Evolutionary conservation across 2,888 invertebrate species (phyloP).

Genomic region (Tetragonisca angustula): DNA sequence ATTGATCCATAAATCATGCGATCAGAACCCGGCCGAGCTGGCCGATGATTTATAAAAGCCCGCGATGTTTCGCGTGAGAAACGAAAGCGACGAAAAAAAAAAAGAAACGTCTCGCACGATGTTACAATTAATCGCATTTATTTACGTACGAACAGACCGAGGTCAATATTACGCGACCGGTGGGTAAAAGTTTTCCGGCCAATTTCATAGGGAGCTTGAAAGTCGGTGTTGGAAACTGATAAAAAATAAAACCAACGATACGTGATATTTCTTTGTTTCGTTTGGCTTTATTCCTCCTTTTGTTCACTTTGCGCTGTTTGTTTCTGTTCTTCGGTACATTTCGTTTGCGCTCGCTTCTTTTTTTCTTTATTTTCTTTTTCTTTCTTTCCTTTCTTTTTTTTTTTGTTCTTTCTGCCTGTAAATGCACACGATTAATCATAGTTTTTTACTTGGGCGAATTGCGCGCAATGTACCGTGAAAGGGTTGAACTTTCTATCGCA

Average conservation of each 20-base stretch:
- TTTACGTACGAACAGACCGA: slow-evolving; percentile 37
- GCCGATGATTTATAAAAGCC: slow-evolving; percentile 42
- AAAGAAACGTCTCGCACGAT: slow-evolving; percentile 1
- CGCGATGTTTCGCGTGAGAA: slow-evolving; percentile 31
- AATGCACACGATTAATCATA: slow-evolving; percentile 21
- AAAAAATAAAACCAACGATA: slow-evolving; percentile 5
- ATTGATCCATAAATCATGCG: slow-evolving; percentile 56
- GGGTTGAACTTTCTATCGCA: slow-evolving; percentile 18
- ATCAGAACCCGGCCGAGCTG: slow-evolving; percentile 13
- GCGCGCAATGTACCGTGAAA: not conserved
- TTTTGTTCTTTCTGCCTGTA: not conserved
- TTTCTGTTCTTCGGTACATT: not conserved
- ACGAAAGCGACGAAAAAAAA: slow-evolving; percentile 29
- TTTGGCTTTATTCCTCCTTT: not conserved
- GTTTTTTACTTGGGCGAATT: slow-evolving; percentile 14
- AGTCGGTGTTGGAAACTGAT: slow-evolving; percentile 10
- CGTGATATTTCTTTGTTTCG: not conserved
- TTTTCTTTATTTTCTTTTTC: not conserved
- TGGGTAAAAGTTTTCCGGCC: slow-evolving; percentile 29
- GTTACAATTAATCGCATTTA: slow-evolving; percentile 55
- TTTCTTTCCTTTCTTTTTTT: not conserved
- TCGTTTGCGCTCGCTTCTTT: not conserved
- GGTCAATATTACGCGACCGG: slow-evolving; percentile 41
- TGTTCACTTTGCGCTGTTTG: not conserved
- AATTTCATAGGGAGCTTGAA: slow-evolving; percentile 9